These are phyloP conservation scores for Lepidurus apus DNA, from an alignment of 1,140 invertebrate genomes.

Conservation along the genomic window DNA sequence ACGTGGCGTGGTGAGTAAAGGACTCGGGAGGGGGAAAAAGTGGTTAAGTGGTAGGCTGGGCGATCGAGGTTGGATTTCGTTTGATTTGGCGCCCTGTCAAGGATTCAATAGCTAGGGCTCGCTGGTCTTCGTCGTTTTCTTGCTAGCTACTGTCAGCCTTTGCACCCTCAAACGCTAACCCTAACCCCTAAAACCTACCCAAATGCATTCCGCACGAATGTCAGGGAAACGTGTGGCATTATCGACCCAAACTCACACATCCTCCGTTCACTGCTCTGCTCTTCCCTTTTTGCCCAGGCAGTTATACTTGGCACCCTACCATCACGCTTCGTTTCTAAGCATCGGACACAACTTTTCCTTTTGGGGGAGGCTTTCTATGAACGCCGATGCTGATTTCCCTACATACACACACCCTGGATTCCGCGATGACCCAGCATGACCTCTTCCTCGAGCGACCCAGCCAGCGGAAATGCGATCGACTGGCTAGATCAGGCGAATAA, in stretches of 20 bases:
- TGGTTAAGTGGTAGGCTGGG: background rate
- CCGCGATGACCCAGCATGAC: slow-evolving; percentile 12
- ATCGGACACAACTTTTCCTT: slow-evolving; percentile 3
- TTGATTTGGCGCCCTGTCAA: slow-evolving; percentile 14
- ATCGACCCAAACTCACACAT: slow-evolving; percentile 13
- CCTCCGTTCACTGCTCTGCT: background rate
- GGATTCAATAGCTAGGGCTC: background rate
- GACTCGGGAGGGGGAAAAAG: background rate
- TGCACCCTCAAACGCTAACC: background rate
- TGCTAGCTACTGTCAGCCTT: background rate
- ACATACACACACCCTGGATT: background rate
- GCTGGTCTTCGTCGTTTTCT: background rate
- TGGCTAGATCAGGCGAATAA: background rate
- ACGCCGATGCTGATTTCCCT: background rate
- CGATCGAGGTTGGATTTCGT: background rate
- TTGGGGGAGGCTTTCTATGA: background rate
- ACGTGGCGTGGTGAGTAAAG: too few relatives aligned
- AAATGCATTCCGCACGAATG: slow-evolving; percentile 18
- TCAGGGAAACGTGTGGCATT: background rate
- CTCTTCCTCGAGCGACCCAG: background rate
- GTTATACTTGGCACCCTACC: slow-evolving; percentile 8
- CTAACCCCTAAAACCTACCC: slow-evolving; percentile 8
- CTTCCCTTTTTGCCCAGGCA: background rate
- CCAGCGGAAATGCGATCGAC: slow-evolving; percentile 7
- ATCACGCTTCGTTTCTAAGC: background rate